Conservation (phyloP, 2,797 vertebrate species). For the Triplophysa yarkandensis region DNA sequence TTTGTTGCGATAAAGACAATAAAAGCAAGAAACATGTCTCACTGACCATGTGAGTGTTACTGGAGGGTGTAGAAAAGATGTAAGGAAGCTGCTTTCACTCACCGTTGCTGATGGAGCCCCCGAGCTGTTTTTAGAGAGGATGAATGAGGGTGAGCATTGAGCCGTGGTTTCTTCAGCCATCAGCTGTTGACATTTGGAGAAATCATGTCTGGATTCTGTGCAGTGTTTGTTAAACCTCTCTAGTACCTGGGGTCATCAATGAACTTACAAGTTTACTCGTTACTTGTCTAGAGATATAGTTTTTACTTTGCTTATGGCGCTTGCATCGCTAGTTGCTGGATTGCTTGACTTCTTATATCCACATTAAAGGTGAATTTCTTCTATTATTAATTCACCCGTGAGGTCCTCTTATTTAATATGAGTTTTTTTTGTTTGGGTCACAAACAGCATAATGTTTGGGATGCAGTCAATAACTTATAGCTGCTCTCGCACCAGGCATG, state of each 20-base stretch:
- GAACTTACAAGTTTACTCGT: neutral
- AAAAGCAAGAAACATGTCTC: conserved; percentile 42
- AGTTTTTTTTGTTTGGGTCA: too few relatives aligned
- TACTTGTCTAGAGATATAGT: neutral
- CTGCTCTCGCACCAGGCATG: too few relatives aligned
- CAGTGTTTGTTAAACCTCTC: neutral
- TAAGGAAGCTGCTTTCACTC: conserved; percentile 48
- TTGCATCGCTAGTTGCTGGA: neutral
- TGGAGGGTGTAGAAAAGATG: neutral
- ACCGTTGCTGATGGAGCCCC: conserved; percentile 24
- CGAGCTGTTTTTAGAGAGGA: conserved; percentile 1
- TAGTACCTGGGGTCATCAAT: conserved; percentile 6
- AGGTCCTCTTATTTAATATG: too few relatives aligned
- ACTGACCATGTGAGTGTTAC: conserved; percentile 2
- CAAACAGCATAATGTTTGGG: too few relatives aligned
- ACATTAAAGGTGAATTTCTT: too few relatives aligned
- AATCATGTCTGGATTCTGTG: neutral
- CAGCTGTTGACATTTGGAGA: conserved; percentile 29
- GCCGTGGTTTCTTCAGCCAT: neutral
- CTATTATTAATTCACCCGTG: too few relatives aligned
- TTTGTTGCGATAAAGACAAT: conserved; percentile 38
- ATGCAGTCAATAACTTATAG: too few relatives aligned
- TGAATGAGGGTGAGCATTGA: conserved; percentile 9
- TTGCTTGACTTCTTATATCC: neutral
- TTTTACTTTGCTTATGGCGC: neutral